Conservation (phyloP, 1,140 invertebrate species). For the Pseudomyrmex gracilis region DNA sequence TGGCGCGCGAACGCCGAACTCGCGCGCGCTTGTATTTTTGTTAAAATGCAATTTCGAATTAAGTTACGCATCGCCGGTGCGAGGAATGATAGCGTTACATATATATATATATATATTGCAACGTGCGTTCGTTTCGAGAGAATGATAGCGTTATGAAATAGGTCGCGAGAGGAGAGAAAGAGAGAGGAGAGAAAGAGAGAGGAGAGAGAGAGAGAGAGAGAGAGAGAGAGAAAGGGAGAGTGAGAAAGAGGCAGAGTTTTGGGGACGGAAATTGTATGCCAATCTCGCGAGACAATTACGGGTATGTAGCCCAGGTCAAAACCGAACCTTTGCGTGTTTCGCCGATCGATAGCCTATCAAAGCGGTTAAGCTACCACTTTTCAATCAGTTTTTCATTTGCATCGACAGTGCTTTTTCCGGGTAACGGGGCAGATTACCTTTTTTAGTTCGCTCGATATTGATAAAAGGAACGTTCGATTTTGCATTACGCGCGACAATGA, state of each 20-base stretch:
- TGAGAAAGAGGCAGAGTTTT: constrained; percentile 52
- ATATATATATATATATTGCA: background rate
- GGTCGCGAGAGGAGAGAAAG: background rate
- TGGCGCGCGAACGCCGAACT: background rate
- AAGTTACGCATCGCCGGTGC: constrained; percentile 32
- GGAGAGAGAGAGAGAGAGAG: background rate
- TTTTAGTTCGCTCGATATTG: constrained; percentile 36
- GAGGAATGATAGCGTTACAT: constrained; percentile 30
- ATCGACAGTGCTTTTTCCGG: constrained; percentile 63
- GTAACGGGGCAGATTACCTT: constrained; percentile 63
- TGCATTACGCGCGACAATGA: constrained; percentile 16
- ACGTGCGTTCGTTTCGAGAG: background rate
- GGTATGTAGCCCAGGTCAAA: constrained; percentile 68
- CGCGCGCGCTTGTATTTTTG: constrained; percentile 34
- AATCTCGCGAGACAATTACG: constrained; percentile 74
- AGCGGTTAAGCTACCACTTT: constrained; percentile 72
- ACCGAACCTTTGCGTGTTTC: constrained; percentile 66
- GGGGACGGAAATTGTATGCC: constrained; percentile 75
- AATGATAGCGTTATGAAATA: constrained; percentile 49
- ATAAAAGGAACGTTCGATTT: constrained; percentile 54
- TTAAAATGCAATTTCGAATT: constrained; percentile 46
- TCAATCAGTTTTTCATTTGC: constrained; percentile 75
- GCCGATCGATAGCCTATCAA: constrained; percentile 71
- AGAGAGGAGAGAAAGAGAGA: constrained; percentile 8
- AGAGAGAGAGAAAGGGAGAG: background rate